Percentiles rank a stretch among this genome's conserved stretches.
These are phyloP conservation scores for Borostomias antarcticus DNA, from an alignment of 2,797 vertebrate genomes.

Conservation along the genomic window DNA sequence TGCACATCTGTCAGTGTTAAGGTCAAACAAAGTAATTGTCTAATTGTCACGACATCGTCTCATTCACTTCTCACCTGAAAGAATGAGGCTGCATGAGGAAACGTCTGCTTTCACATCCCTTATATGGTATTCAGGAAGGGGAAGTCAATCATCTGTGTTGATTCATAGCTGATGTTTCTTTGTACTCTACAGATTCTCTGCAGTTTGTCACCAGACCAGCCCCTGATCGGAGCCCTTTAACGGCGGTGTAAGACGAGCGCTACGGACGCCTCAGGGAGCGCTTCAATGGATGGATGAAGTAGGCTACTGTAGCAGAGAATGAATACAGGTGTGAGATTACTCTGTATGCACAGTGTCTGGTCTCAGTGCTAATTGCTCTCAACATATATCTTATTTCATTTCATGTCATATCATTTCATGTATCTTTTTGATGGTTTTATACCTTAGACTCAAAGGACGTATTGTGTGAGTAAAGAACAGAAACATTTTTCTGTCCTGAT, in stretches of 20 bases:
- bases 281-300: constrained; percentile 1
- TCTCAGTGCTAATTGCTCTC: constrained; percentile 1
- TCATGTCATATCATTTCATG: background rate
- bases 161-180: background rate
- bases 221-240: background rate
- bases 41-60: too few species aligned
- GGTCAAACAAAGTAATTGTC: too few species aligned
- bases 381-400: constrained; percentile 10
- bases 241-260: background rate
- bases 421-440: constrained; percentile 8
- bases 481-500: background rate
- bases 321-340: background rate
- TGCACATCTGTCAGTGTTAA: background rate
- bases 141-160: background rate
- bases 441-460: background rate
- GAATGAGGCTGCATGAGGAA: background rate
- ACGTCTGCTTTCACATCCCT: background rate
- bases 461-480: background rate
- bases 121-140: background rate
- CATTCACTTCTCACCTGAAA: too few species aligned
- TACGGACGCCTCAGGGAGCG: background rate
- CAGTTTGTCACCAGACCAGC: background rate
- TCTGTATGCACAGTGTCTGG: background rate
- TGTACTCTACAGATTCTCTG: background rate
- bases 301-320: background rate